Conservation (phyloP, 1,140 invertebrate genomes). For the Papilio dardanus region DNA sequence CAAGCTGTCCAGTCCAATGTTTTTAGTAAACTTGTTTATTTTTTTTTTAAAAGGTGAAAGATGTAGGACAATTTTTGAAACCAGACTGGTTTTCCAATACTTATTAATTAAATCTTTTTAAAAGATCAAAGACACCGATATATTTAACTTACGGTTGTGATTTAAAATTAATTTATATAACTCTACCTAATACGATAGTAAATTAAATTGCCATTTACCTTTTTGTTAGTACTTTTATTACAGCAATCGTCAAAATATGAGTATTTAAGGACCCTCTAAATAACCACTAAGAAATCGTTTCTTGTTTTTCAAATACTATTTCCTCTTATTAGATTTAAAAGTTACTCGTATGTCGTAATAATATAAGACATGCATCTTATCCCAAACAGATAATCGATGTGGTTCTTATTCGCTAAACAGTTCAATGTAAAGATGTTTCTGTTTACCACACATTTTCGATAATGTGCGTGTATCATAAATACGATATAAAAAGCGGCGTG, state of each 20-base stretch:
- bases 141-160: neutral
- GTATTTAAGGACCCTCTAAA: neutral
- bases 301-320: too few relatives aligned
- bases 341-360: too few relatives aligned
- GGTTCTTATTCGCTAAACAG: too few relatives aligned
- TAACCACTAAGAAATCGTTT: too few relatives aligned
- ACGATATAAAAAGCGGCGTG: constrained; percentile 9
- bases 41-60: neutral
- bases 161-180: neutral
- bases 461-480: neutral
- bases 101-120: neutral
- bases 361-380: too few relatives aligned
- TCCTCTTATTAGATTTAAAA: too few relatives aligned
- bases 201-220: neutral
- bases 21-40: neutral
- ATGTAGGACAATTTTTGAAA: neutral
- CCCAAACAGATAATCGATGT: too few relatives aligned
- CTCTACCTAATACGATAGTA: neutral
- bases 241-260: neutral
- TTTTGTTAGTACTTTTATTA: neutral
- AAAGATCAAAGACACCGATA: neutral
- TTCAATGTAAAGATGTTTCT: too few relatives aligned
- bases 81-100: neutral
- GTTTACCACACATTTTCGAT: too few relatives aligned
- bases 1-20: neutral